These are phyloP conservation scores for Leptonema lineaticorne DNA, from an alignment of 1,140 invertebrate genomes.

Conservation along the genomic window DNA sequence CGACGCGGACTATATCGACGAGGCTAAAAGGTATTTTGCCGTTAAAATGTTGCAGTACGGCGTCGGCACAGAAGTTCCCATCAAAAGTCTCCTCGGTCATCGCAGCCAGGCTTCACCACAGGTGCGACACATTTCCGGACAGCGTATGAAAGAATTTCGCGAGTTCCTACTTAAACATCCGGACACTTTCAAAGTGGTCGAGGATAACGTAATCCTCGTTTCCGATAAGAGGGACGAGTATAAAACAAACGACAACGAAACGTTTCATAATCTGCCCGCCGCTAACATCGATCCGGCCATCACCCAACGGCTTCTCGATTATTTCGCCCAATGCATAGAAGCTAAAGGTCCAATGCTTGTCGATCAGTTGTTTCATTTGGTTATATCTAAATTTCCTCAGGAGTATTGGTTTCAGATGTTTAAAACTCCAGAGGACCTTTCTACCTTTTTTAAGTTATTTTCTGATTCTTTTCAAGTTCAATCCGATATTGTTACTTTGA, in stretches of 20 bases:
- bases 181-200: slow-evolving; percentile 84
- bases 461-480: slow-evolving; percentile 89
- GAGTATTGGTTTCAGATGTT: slow-evolving; percentile 80
- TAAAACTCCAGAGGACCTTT: slow-evolving; percentile 81
- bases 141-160: slow-evolving; percentile 91
- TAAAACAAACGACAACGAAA: slow-evolving; percentile 59
- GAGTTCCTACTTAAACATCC: slow-evolving; percentile 86
- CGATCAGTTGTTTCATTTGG: slow-evolving; percentile 80
- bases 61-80: slow-evolving; percentile 86
- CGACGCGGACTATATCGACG: slow-evolving; percentile 82
- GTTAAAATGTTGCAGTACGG: slow-evolving; percentile 89
- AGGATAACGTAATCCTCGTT: slow-evolving; percentile 73
- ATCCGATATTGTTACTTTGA: slow-evolving; percentile 80
- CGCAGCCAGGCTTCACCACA: slow-evolving; percentile 92
- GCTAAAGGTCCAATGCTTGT: slow-evolving; percentile 78
- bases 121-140: slow-evolving; percentile 91
- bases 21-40: slow-evolving; percentile 93
- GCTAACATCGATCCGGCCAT: slow-evolving; percentile 78
- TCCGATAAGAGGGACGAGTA: slow-evolving; percentile 61
- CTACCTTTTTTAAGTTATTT: slow-evolving; percentile 86
- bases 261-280: slow-evolving; percentile 66
- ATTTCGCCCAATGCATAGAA: slow-evolving; percentile 75
- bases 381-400: slow-evolving; percentile 75
- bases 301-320: slow-evolving; percentile 74
- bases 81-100: slow-evolving; percentile 90